Evolutionary conservation across 2,888 invertebrate genomes (phyloP), one percentile per base, ranked within the genome.

Genomic region (Halictus quadricinctus): DNA sequence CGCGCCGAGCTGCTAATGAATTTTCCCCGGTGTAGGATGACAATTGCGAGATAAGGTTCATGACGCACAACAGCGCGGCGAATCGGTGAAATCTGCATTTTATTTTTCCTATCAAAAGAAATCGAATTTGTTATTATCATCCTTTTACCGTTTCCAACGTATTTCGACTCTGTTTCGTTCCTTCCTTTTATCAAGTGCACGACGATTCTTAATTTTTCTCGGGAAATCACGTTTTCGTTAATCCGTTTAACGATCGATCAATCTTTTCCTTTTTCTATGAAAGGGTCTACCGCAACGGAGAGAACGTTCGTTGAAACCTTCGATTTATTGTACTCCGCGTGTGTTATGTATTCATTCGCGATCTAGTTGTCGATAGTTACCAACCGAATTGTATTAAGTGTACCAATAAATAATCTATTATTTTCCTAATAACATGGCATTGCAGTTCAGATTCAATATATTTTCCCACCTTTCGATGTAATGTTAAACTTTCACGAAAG

Each of bases 41-140:
- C 76, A 72, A 85, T 81, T 72, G 64, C 70, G 73, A 79, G 86
- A 81, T 86, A 86, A 86, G 81, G 77, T 64, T 58, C 58, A 12
- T 13, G 73, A 73, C 29, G 60, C 73, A 69, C 50, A 70, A 69
- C 46, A 72, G 58, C 76, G 60, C n/a, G 43, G 72, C 4, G 48
- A 75, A 29, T 50, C 70, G n/a, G 29, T 80, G 66, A 60, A 21
- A 76, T 66, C 64, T n/a, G 58, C 25, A 48, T 72, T 77, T 43
- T 15, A 21, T 36, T 43, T 48, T 46, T 25, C 18, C 18, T 46
- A 70, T 43, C n/a, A 13, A 43, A 43, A 6, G n/a, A 41, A n/a
- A 70, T 12, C 43, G 1, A 70, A 43, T 69, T 41, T 69, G 3
- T 21, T 21, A 21, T 69, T 41, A 5, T 12, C 1, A 21, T 70